Evolutionary conservation across 2,888 invertebrate genomes (phyloP), one percentile per base, ranked within the genome.

Genomic region (Drosophila falleni): DNA sequence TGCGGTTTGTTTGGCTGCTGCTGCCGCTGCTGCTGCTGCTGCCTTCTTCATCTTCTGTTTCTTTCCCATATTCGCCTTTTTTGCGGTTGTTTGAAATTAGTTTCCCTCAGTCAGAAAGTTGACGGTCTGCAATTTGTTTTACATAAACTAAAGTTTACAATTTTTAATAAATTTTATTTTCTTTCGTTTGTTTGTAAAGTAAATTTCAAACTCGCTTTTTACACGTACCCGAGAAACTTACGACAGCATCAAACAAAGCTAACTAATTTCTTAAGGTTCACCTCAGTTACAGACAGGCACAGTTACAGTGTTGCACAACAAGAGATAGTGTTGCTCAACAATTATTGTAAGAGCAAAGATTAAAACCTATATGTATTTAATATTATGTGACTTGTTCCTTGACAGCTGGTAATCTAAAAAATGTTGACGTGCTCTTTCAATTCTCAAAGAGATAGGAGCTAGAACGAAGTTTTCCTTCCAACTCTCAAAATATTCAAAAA

Each of bases 41-140:
- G 64, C 60, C 16, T 71, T 84, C 62, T 69, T 81, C 16, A 53
- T 37, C 37, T 71, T 77, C 16, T 72, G 61, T 11, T 72, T 71
- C 15, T 71, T 81, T 16, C 66, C 78, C 85, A 84, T 81, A 9
- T 62, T 26, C 11, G 23, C 29, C 3, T n/a, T 15, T 23, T 33
- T 23, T 9, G 16, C 13, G 19, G 6, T 49, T 42, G 16, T 39
- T 49, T 9, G 9, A 50, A 62, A 55, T 49, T 39, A 39, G 42
- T 54, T 67, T 56, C 9, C 9, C 5, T 19, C 19, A 29, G 26
- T 54, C 26, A 23, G 9, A 64, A 51, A 46, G 13, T 41, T 50
- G 35, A 73, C 23, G 33, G 26, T 8, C 56, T 64, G 75, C 26
- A 58, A 77, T 73, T 77, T 50, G 6, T 47, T 50, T 16, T 37